Conservation (phyloP, 2,797 vertebrate species). For the Hippoglossus hippoglossus region DNA sequence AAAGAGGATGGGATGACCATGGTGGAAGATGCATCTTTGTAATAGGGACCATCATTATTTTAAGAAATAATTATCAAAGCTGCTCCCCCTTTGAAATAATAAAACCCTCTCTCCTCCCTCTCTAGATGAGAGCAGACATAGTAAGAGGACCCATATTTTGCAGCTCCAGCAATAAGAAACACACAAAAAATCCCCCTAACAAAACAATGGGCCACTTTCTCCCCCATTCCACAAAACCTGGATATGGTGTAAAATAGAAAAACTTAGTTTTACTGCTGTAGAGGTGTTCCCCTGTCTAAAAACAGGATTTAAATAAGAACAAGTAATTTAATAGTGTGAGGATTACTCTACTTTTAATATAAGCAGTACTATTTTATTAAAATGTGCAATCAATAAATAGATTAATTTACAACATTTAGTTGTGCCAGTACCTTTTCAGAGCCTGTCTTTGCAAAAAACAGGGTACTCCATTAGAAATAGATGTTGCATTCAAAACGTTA, state of each 20-base stretch:
- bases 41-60: slow-evolving; percentile 52
- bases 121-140: slow-evolving; percentile 14
- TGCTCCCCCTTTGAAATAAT: slow-evolving; percentile 32
- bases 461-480: too few relatives aligned
- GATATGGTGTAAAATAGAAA: neutral
- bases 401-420: too few relatives aligned
- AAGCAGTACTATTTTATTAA: too few relatives aligned
- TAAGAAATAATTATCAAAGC: slow-evolving; percentile 55
- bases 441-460: too few relatives aligned
- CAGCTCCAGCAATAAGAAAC: slow-evolving; percentile 1
- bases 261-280: neutral
- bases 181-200: too few relatives aligned
- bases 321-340: neutral
- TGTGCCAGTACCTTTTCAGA: too few relatives aligned
- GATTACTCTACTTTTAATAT: too few relatives aligned
- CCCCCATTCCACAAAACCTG: neutral
- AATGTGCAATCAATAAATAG: too few relatives aligned
- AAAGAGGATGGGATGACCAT: slow-evolving; percentile 38
- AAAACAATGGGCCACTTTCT: neutral
- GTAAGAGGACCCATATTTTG: too few relatives aligned
- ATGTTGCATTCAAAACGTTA: too few relatives aligned
- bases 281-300: neutral
- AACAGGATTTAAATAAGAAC: neutral
- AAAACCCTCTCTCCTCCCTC: neutral
- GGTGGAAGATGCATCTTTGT: slow-evolving; percentile 43